Percentiles rank a stretch among this genome's conserved stretches.
These are phyloP conservation scores for Otolemur garnettii DNA, from an alignment of 2,113 vertebrate species.

Conservation along the genomic window DNA sequence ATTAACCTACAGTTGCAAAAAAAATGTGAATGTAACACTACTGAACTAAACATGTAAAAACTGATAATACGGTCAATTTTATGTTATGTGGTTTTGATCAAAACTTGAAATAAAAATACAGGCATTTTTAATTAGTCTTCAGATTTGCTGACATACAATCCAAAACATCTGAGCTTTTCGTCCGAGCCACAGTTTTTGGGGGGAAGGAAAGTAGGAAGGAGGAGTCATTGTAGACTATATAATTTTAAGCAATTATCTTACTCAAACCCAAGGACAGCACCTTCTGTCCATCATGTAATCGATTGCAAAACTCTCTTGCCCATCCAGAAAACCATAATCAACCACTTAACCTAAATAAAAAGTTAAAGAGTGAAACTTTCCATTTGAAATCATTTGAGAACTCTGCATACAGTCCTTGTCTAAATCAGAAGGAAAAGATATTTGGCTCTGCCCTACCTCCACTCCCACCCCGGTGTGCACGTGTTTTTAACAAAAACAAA, in stretches of 20 bases:
- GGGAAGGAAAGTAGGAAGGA: not conserved
- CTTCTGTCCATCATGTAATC: not conserved
- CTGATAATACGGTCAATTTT: not conserved
- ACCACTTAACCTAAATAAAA: constrained; percentile 28
- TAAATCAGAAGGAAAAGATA: not conserved
- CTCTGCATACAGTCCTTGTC: not conserved
- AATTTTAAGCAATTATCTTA: constrained; percentile 28
- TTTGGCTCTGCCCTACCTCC: too few relatives aligned
- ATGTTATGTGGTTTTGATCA: not conserved
- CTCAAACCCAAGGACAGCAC: not conserved
- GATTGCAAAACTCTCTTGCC: not conserved
- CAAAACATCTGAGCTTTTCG: not conserved
- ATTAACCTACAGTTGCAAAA: not conserved
- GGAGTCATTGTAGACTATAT: not conserved
- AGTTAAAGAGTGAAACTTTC: constrained; percentile 26
- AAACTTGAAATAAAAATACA: not conserved
- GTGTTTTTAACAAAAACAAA: not conserved
- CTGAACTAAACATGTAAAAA: not conserved
- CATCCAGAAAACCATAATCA: constrained; percentile 26
- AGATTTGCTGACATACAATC: not conserved
- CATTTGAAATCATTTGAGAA: constrained; percentile 31
- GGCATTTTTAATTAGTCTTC: not conserved
- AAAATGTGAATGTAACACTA: not conserved
- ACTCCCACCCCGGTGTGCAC: too few relatives aligned
- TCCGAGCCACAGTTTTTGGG: not conserved